Conservation (phyloP, 2,888 invertebrate genomes). For the Leucophora obtusa region DNA sequence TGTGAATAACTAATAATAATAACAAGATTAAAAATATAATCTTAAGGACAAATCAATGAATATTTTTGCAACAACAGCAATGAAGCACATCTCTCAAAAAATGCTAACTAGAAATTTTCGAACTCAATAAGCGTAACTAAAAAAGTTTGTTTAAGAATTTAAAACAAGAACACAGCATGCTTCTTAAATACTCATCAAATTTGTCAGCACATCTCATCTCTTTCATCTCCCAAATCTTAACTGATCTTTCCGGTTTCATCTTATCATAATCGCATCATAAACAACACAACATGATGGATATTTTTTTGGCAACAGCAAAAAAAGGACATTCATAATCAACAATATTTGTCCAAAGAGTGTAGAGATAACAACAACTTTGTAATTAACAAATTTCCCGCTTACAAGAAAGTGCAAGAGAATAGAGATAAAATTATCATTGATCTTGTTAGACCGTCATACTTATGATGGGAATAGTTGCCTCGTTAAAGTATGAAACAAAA, state of each 20-base stretch:
- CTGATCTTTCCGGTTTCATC: conserved; percentile 64
- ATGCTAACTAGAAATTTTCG: conserved; percentile 2
- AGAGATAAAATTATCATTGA: conserved; percentile 41
- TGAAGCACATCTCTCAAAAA: conserved; percentile 19
- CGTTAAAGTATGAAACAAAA: conserved; percentile 2
- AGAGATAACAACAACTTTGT: conserved; percentile 54
- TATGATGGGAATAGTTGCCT: neutral
- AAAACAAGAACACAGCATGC: conserved; percentile 38
- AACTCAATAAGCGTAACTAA: conserved; percentile 45
- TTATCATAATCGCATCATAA: conserved; percentile 71
- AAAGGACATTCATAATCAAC: conserved; percentile 38
- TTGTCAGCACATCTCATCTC: conserved; percentile 73
- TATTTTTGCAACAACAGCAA: conserved; percentile 39
- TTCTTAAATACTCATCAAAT: conserved; percentile 63
- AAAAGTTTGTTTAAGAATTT: conserved; percentile 31
- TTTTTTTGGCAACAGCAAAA: conserved; percentile 30
- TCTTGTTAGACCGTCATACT: conserved; percentile 49
- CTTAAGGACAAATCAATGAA: conserved; percentile 25
- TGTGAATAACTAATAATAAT: conserved; percentile 45
- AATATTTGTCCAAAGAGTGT: conserved; percentile 18
- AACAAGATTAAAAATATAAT: conserved; percentile 57
- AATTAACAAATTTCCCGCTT: conserved; percentile 70
- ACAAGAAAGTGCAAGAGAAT: conserved; percentile 18
- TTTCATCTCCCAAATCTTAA: conserved; percentile 23
- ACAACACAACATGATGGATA: conserved; percentile 44